Evolutionary conservation across 2,888 invertebrate species (phyloP), one percentile per base, ranked within the genome.

Genomic region (Bembecia ichneumoniformis): DNA sequence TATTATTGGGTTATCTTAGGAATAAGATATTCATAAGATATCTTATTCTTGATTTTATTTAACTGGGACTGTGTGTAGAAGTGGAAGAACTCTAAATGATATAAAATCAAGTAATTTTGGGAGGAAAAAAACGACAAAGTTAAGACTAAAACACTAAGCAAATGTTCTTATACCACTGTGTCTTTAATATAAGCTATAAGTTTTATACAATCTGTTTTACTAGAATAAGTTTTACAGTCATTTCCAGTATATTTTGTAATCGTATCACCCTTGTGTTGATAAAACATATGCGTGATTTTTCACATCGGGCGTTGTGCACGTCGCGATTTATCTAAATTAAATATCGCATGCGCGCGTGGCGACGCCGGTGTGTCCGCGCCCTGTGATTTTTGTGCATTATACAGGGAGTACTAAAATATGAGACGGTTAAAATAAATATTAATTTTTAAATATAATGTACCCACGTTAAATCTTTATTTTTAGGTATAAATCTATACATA

Each of bases 321-420:
- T 79, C 79, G 77, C 84, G 86, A 86, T 87, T 87, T 87, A 87
- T 87, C 87, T 87, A 87, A 86, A 87, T 87, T 84, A 87, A 86
- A 83, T 74, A 87, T 87, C 86, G 74, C 71, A 80, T 70, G 78
- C 76, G 79, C 82, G 75, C 76, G 82, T 77, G 63, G 57, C 59
- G 73, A 66, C 76, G 68, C 66, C 69, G 64, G 71, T 70, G 74
- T 70, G 74, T 66, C 68, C 70, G 62, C 64, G 67, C 68, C 72
- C 69, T 72, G 59, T 66, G 69, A 69, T 67, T 77, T 68, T 64
- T 60, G 57, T 53, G 35, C 14, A 55, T 59, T 48, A 67, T 75
- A 79, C 74, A 75, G 72, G 46, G 54, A 68, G 80, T 54, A 51
- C 14, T 14, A 15, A 15, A 44, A 11, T 15, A 11, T 15, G 44